A percentile compares a stretch with the other conserved stretches of the same genome.
phyloP scores from a whole-genome alignment of 1,140 invertebrate genomes.

The Delia radicum region DNA sequence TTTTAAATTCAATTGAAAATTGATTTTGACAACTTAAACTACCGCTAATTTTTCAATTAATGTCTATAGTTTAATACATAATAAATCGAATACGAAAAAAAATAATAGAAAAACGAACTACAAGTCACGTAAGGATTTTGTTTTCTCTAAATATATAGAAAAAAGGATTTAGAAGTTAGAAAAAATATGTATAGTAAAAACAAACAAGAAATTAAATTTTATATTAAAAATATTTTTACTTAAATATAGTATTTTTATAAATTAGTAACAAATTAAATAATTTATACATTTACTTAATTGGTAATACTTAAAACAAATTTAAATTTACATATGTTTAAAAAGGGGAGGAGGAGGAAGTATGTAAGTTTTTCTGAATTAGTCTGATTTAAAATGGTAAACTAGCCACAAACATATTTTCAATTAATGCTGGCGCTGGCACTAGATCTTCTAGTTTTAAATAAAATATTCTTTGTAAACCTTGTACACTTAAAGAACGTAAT shows the following conservation, averaged over 20 bases:
- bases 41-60: background rate
- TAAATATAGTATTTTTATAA: background rate
- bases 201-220: background rate
- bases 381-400: conserved; percentile 83
- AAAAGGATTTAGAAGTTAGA: background rate
- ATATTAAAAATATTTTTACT: background rate
- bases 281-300: background rate
- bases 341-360: too few species aligned
- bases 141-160: background rate
- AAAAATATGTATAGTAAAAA: background rate
- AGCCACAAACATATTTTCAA: conserved; percentile 93
- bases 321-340: too few species aligned
- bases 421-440: conserved; percentile 86
- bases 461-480: conserved; percentile 91
- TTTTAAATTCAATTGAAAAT: background rate
- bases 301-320: background rate
- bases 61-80: background rate
- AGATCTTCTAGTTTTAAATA: conserved; percentile 91
- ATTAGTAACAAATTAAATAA: background rate
- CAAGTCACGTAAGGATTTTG: background rate
- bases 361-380: too few species aligned
- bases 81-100: background rate
- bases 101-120: background rate
- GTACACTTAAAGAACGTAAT: conserved; percentile 84
- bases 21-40: background rate